phyloP scores from a whole-genome alignment of 2,888 invertebrate species.

The Nysson spinosus region DNA sequence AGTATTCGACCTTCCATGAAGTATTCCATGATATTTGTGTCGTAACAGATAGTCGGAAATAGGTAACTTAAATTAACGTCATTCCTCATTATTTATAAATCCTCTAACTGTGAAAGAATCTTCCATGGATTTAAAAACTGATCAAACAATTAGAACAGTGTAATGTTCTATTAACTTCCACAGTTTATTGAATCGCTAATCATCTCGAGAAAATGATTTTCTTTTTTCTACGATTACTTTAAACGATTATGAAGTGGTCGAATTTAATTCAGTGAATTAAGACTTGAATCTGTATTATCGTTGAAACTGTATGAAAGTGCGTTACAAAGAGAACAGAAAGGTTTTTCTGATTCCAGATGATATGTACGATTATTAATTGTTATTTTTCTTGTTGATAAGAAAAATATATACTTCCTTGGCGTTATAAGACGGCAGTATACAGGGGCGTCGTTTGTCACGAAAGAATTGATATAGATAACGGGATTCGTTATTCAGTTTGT shows the following conservation, averaged over 20 bases:
- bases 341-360: slow-evolving; percentile 32
- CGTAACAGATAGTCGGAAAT: slow-evolving; percentile 23
- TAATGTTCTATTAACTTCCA: slow-evolving; percentile 44
- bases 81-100: slow-evolving; percentile 35
- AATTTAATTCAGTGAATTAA: slow-evolving; percentile 30
- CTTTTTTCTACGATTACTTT: slow-evolving; percentile 21
- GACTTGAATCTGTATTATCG: slow-evolving; percentile 19
- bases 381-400: slow-evolving; percentile 35
- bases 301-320: slow-evolving; percentile 6
- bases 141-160: too few relatives aligned
- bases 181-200: slow-evolving; percentile 25
- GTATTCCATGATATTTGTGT: slow-evolving; percentile 37
- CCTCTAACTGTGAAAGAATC: slow-evolving; percentile 13
- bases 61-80: slow-evolving; percentile 42
- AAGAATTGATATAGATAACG: slow-evolving; percentile 5
- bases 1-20: slow-evolving; percentile 29
- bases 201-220: slow-evolving; percentile 13
- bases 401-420: too few relatives aligned
- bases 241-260: slow-evolving; percentile 33
- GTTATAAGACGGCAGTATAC: too few relatives aligned
- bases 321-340: neutral
- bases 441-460: slow-evolving; percentile 24
- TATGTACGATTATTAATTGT: slow-evolving; percentile 39
- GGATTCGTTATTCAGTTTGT: slow-evolving; percentile 30
- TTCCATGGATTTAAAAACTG: too few relatives aligned